A percentile compares a stretch with the other conserved stretches of the same genome.
These are phyloP conservation scores for Chascanopsetta lugubris DNA, from an alignment of 2,113 vertebrate species.

Conservation along the genomic window DNA sequence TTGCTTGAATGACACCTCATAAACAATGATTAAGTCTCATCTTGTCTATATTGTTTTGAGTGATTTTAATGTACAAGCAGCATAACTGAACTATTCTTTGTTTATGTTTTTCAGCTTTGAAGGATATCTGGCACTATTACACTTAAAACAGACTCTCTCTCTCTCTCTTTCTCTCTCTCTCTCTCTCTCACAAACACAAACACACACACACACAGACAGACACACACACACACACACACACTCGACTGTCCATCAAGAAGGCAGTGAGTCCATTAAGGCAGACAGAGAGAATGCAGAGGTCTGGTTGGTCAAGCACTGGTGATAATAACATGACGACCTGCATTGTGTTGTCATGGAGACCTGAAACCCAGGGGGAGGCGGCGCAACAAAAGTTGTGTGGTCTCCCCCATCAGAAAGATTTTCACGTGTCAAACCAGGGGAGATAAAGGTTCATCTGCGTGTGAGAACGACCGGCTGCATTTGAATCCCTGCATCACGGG, in stretches of 20 bases:
- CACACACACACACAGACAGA: slow-evolving; percentile 18
- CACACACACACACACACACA: slow-evolving; percentile 20
- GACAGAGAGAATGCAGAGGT: slow-evolving; percentile 58
- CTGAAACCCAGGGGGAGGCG: slow-evolving; percentile 30
- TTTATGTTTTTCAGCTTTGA: background rate
- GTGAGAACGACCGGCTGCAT: slow-evolving; percentile 32
- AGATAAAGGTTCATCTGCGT: slow-evolving; percentile 50
- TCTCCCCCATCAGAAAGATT: slow-evolving; percentile 58
- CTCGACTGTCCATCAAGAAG: slow-evolving; percentile 37
- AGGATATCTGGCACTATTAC: background rate
- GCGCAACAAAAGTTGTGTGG: slow-evolving; percentile 61
- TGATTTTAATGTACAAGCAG: no score
- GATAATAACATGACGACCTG: slow-evolving; percentile 64
- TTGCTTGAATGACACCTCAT: background rate
- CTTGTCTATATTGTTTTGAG: no score
- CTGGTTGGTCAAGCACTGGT: slow-evolving; percentile 56
- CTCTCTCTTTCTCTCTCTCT: no score
- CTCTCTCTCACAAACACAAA: slow-evolving; percentile 9
- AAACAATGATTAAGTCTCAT: no score
- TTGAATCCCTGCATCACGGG: slow-evolving; percentile 23
- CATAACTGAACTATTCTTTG: no score
- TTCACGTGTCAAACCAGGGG: slow-evolving; percentile 42
- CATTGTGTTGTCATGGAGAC: slow-evolving; percentile 61
- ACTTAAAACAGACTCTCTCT: background rate
- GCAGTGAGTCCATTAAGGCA: slow-evolving; percentile 63